Evolutionary conservation across 2,888 invertebrate genomes (phyloP).

Genomic region (Metalampra italica): DNA sequence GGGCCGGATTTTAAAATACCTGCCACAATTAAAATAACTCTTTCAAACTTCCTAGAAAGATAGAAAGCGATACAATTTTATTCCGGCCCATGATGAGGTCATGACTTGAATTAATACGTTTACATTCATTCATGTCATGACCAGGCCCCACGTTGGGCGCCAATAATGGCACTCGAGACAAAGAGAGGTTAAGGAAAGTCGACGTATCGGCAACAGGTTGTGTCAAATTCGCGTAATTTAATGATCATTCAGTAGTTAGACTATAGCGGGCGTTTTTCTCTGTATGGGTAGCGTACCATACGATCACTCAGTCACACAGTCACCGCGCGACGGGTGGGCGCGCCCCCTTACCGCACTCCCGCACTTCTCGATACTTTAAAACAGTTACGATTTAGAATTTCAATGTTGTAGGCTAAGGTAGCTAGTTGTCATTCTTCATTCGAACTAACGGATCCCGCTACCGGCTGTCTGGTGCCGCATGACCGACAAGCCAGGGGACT

Average conservation of each 20-base stretch:
- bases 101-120: not conserved
- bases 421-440: slow-evolving; percentile 55
- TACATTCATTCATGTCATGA: not conserved
- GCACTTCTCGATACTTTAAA: slow-evolving; percentile 16
- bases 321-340: not conserved
- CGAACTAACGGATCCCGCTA: slow-evolving; percentile 20
- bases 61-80: too few species aligned
- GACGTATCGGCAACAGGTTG: slow-evolving; percentile 28
- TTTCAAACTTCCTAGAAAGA: too few species aligned
- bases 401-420: slow-evolving; percentile 64
- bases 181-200: not conserved
- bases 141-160: not conserved
- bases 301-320: not conserved
- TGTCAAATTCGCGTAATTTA: slow-evolving; percentile 27
- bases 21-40: too few species aligned
- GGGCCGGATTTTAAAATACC: too few species aligned
- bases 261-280: slow-evolving; percentile 1
- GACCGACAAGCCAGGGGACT: too few species aligned
- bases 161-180: not conserved
- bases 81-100: too few species aligned
- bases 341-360: slow-evolving; percentile 1
- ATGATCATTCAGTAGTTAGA: slow-evolving; percentile 22
- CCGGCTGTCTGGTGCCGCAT: too few species aligned
- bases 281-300: not conserved
- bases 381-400: slow-evolving; percentile 50